Evolutionary conservation across 2,888 invertebrate species (phyloP).

Genomic region (Chorisops tibialis): DNA sequence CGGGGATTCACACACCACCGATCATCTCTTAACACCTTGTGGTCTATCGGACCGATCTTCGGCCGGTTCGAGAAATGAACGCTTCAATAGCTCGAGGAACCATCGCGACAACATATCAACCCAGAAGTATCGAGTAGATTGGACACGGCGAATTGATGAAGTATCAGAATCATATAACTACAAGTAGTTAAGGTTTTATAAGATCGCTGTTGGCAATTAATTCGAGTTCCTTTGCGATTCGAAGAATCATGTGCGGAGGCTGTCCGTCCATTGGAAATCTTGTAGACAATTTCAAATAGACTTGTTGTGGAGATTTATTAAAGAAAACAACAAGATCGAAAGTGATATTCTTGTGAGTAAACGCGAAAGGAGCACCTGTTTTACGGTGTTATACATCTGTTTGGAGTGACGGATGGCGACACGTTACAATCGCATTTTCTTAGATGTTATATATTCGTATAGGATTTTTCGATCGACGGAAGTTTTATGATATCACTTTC

Average conservation of each 20-base stretch:
- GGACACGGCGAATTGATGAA: neutral
- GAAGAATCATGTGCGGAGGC: neutral
- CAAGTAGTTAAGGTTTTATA: neutral
- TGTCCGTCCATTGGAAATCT: neutral
- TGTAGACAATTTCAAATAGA: neutral
- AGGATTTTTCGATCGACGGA: no score
- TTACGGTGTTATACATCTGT: neutral
- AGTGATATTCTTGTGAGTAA: neutral
- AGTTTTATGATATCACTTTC: no score
- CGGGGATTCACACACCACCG: constrained; percentile 17
- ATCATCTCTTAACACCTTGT: constrained; percentile 23
- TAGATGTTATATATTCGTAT: no score
- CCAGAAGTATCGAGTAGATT: neutral
- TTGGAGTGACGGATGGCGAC: neutral
- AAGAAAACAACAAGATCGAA: neutral
- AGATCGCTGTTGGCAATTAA: neutral
- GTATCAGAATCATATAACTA: neutral
- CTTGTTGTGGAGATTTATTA: neutral
- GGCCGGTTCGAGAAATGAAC: neutral
- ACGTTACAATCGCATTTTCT: no score
- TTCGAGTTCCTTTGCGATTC: neutral
- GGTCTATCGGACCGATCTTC: neutral
- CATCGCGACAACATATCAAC: neutral
- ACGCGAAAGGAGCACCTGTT: constrained; percentile 2
- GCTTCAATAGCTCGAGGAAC: neutral